A percentile compares a stretch with the other conserved stretches of the same genome.
phyloP scores from a whole-genome alignment of 2,113 vertebrate species.

The Scartelaos histophorus region DNA sequence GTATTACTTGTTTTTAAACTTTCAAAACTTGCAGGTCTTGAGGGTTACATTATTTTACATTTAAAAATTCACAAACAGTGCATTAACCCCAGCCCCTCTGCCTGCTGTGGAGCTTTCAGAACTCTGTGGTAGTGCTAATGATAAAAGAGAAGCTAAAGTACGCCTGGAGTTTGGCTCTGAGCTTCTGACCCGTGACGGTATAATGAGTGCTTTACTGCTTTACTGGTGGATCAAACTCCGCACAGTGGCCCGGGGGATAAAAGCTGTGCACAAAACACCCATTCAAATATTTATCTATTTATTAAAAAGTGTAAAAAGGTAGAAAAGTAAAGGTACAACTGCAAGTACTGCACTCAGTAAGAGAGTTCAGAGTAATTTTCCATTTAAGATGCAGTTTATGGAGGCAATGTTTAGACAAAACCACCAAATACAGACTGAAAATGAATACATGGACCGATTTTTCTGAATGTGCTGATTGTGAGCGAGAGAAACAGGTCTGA shows the following conservation, averaged over 20 bases:
- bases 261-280: too few species aligned
- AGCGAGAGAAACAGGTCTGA: too few species aligned
- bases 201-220: conserved; percentile 2
- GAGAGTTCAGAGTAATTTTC: too few species aligned
- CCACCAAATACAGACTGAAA: too few species aligned
- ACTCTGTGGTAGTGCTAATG: neutral
- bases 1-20: neutral
- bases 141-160: neutral
- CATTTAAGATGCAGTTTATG: too few species aligned
- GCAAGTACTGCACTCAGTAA: too few species aligned
- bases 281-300: too few species aligned
- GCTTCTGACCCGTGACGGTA: neutral
- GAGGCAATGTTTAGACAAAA: too few species aligned
- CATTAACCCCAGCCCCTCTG: neutral
- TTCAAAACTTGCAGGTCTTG: neutral
- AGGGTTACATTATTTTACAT: neutral
- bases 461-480: too few species aligned
- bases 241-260: neutral
- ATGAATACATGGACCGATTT: too few species aligned
- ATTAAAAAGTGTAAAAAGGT: too few species aligned
- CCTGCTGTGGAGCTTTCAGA: neutral
- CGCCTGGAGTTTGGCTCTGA: neutral
- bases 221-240: neutral
- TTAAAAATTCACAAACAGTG: neutral
- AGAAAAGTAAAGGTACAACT: too few species aligned